Base-by-base conservation (phyloP, 2,113 vertebrate genomes). In the Climacteris rufus region DNA sequence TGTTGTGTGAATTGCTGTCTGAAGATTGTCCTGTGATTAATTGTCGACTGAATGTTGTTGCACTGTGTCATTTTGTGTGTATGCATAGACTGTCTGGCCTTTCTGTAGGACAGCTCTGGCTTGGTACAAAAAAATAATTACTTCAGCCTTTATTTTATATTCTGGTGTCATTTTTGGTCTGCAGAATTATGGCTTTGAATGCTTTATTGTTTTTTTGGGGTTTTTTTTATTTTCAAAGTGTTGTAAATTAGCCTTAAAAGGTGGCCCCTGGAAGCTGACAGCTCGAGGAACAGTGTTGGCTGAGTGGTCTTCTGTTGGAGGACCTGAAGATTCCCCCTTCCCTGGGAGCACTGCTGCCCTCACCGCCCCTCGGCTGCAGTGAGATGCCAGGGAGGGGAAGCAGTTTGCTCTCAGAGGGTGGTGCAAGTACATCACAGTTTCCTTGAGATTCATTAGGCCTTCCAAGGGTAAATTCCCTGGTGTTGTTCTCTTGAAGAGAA, bases 361-460 rank as follows among this genome's bases (percentile, higher is more conserved):
- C 15, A 54, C 25, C 1, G 2, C 35, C 52, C 25, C 12, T 16
- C 1, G 2, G 42, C 22, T 2, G 1, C 59, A 24, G 54, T 22
- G 52, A 11, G 27, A 10, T 77, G 54, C 54, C 40, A 49, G 37
- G 2, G 3, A 59, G n/a, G 31, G 39, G 27, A 50, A 84, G 70
- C n/a, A 17, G 14, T 78, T 91, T 87, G 57, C 49, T 69, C 35
- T 59, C 47, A 28, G 47, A 40, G 50, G 33, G 7, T 80, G 54
- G 23, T 79, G 10, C 12, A 63, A 57, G 5, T 50, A 28, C 54
- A 42, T 85, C 18, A 8, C 25, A 15, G 15, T 57, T 83, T 47
- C 13, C 21, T n/a, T 56, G 42, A 45, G 87, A 47, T 69, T 72
- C 7, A 1, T 16, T 54, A 11, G 23, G 13, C 71, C 23, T 93